Evolutionary conservation across 2,113 vertebrate genomes (phyloP).

Genomic region (Sphaerodactylus townsendi): DNA sequence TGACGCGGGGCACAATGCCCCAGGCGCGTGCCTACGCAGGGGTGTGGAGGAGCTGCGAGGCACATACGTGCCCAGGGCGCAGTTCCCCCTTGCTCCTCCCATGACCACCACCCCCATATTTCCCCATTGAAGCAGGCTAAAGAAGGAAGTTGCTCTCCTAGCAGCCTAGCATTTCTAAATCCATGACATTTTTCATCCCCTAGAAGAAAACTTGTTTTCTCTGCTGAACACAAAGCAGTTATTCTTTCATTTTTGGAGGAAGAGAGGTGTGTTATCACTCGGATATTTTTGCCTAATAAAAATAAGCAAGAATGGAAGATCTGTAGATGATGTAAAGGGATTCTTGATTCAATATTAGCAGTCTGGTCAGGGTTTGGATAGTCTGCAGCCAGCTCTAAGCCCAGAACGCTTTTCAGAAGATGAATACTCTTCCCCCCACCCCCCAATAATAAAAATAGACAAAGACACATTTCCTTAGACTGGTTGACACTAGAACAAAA

Average conservation of each 20-base stretch:
- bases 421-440: background rate
- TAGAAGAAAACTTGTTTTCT: background rate
- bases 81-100: too few species aligned
- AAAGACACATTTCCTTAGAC: background rate
- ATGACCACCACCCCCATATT: too few species aligned
- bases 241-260: background rate
- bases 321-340: background rate
- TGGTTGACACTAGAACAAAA: background rate
- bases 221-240: constrained; percentile 8
- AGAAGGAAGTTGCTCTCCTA: too few species aligned
- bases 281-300: constrained; percentile 17
- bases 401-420: background rate
- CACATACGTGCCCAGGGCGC: too few species aligned
- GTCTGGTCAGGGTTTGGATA: background rate
- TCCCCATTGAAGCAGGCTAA: too few species aligned
- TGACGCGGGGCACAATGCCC: too few species aligned
- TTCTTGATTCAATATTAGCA: background rate
- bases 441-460: background rate
- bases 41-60: too few species aligned
- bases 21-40: too few species aligned
- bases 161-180: too few species aligned
- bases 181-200: background rate
- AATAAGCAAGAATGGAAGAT: background rate
- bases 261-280: constrained; percentile 12
- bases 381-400: background rate